Evolutionary conservation across 2,797 vertebrate species (phyloP), one percentile per base, ranked within the genome.

Genomic region (Tiaroga cobitis): DNA sequence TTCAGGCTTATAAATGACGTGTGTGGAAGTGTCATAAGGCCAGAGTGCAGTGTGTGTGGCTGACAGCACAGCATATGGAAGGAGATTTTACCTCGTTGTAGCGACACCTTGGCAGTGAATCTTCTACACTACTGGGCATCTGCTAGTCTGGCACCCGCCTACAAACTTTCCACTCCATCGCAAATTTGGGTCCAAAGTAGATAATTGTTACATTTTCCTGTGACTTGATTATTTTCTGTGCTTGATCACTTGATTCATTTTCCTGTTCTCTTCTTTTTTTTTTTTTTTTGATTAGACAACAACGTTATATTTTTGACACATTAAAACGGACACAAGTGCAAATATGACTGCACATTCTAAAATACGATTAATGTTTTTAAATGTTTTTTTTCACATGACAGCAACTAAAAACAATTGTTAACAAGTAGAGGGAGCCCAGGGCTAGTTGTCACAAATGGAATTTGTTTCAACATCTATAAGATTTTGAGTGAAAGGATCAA

Each of bases 1-100:
- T 94, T 93, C 92, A 93, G 91, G 88, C 90, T 94, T 92, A 94
- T 93, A 94, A 93, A 94, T 90, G 81, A 90, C 87, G 89, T 92
- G 91, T 93, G 92, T 87, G 87, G 87, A 70, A 91, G 89, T 92
- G 89, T 92, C 90, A 89, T 84, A 86, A 92, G 90, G 92, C 92
- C 90, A 29, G 73, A 72, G 82, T 34, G 92, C 75, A 70, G 83
- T 90, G 84, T 90, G 79, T 91, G 85, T 80, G 91, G 88, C 92
- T 94, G 91, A 94, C 90, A 92, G 88, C 85, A 89, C 91, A 92
- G 91, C 89, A 91, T 92, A 91, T 80, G 49, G 81, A 90, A 81
- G 70, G 82, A 65, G 88, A 29, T 85, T 82, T 90, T 86, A 86
- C 84, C 59, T 81, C 70, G 29, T 79, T 87, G 67, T 80, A 80